phyloP scores from a whole-genome alignment of 2,888 invertebrate genomes.

The Rhimphoctona megacephalus region DNA sequence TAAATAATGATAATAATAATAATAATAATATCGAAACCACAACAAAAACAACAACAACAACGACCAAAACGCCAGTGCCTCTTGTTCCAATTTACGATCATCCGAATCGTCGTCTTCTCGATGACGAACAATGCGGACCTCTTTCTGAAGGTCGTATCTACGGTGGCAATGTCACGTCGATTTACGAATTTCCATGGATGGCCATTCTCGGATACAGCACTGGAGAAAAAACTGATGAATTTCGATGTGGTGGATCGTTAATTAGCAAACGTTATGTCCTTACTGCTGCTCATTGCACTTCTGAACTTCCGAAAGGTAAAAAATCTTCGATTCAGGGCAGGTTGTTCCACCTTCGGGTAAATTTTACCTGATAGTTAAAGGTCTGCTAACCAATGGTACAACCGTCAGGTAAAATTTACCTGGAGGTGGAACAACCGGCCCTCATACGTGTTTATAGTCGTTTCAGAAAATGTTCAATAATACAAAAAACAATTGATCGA shows the following conservation, averaged over 20 bases:
- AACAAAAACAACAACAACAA: slow-evolving; percentile 5
- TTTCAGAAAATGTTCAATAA: too few species aligned
- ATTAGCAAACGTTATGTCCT: slow-evolving; percentile 74
- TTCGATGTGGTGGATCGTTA: slow-evolving; percentile 74
- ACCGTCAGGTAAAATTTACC: too few species aligned
- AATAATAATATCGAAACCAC: neutral
- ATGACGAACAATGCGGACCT: slow-evolving; percentile 68
- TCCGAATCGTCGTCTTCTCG: slow-evolving; percentile 68
- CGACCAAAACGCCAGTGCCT: slow-evolving; percentile 2
- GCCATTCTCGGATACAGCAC: slow-evolving; percentile 74
- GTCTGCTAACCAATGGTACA: too few species aligned
- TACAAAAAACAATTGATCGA: too few species aligned
- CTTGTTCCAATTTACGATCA: slow-evolving; percentile 63
- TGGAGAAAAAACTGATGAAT: slow-evolving; percentile 53
- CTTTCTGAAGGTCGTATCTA: slow-evolving; percentile 69
- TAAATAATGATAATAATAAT: neutral
- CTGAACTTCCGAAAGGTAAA: slow-evolving; percentile 67
- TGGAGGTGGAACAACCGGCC: too few species aligned
- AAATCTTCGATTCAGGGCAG: slow-evolving; percentile 6
- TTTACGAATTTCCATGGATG: slow-evolving; percentile 80
- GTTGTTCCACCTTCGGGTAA: too few species aligned
- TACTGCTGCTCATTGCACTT: slow-evolving; percentile 77
- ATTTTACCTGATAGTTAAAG: too few species aligned
- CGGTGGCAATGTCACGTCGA: slow-evolving; percentile 74
- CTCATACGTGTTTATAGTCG: too few species aligned